Evolutionary conservation across 2,888 invertebrate genomes (phyloP).

Genomic region (Metopia argyrocephala): DNA sequence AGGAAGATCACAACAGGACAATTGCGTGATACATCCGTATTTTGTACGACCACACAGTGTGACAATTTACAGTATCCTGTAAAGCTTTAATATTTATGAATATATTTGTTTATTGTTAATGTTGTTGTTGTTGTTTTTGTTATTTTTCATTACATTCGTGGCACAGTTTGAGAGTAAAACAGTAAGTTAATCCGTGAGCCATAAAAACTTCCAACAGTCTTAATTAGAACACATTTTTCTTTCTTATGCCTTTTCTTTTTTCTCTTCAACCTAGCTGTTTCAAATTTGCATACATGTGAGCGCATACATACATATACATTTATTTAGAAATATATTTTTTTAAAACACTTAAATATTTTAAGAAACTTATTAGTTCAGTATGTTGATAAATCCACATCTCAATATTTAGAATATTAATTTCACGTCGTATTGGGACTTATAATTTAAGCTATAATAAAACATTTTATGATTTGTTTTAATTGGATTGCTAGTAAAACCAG

Average conservation of each 20-base stretch:
- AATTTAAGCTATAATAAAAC: too few relatives aligned
- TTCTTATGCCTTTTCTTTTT: not conserved
- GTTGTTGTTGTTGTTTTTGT: not conserved
- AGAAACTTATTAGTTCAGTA: too few relatives aligned
- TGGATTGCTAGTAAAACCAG: too few relatives aligned
- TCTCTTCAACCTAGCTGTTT: not conserved
- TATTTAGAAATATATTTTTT: too few relatives aligned
- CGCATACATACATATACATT: too few relatives aligned
- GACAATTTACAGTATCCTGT: conserved; percentile 43
- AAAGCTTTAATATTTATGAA: conserved; percentile 34
- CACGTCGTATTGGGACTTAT: too few relatives aligned
- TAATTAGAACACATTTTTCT: conserved; percentile 32
- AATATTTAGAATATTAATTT: too few relatives aligned
- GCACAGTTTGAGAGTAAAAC: conserved; percentile 20
- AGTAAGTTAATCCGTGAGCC: conserved; percentile 23
- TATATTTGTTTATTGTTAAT: not conserved
- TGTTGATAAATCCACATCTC: too few relatives aligned
- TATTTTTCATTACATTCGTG: not conserved
- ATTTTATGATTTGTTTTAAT: too few relatives aligned
- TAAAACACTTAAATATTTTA: too few relatives aligned
- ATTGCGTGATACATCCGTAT: conserved; percentile 50
- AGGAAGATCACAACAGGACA: conserved; percentile 44
- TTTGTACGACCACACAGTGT: conserved; percentile 45
- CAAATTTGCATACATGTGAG: too few relatives aligned
- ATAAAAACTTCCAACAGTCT: conserved; percentile 14